Conservation (phyloP, 2,888 invertebrate species). For the Drosophila rellima region DNA sequence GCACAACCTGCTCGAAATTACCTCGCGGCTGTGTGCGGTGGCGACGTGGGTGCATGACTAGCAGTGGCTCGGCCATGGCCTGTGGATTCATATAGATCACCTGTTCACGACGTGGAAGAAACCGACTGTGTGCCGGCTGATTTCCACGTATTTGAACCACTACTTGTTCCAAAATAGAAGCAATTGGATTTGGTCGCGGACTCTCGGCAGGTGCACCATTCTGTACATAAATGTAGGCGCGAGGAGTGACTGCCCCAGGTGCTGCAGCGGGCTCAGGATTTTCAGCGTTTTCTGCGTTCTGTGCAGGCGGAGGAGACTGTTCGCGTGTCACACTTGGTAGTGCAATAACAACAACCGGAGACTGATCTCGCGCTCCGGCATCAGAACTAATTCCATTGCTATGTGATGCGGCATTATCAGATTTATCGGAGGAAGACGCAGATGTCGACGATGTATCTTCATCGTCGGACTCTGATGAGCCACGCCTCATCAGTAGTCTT, state of each 20-base stretch:
- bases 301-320: constrained; percentile 35
- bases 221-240: constrained; percentile 57
- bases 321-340: constrained; percentile 44
- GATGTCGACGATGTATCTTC: constrained; percentile 65
- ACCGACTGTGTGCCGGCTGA: constrained; percentile 70
- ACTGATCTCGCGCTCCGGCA: constrained; percentile 19
- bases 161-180: constrained; percentile 53
- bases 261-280: constrained; percentile 34
- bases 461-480: constrained; percentile 60
- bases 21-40: constrained; percentile 49
- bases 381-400: constrained; percentile 39
- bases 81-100: constrained; percentile 76
- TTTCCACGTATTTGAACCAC: constrained; percentile 61
- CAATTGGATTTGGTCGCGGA: constrained; percentile 34
- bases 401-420: constrained; percentile 31
- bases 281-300: constrained; percentile 31
- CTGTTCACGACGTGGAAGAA: constrained; percentile 76
- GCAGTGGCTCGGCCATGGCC: constrained; percentile 51
- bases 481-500: constrained; percentile 11
- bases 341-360: constrained; percentile 60
- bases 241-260: constrained; percentile 28
- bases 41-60: constrained; percentile 60
- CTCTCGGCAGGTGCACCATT: constrained; percentile 28
- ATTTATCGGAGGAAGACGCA: constrained; percentile 63
- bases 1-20: constrained; percentile 75